These are phyloP conservation scores for Himalopsyche anomala DNA, from an alignment of 2,888 invertebrate species.

Conservation along the genomic window DNA sequence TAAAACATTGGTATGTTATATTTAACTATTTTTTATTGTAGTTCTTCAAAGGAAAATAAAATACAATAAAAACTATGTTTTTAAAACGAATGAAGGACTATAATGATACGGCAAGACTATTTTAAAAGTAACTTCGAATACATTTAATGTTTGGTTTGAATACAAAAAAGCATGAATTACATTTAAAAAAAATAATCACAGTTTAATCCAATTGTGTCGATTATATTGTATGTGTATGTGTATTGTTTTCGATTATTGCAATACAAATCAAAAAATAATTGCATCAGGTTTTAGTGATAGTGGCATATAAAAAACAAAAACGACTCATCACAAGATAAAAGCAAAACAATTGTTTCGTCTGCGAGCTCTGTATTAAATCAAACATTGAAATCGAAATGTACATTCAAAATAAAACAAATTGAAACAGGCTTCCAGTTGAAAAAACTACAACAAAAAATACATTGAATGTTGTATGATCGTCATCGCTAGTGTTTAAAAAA, in stretches of 20 bases:
- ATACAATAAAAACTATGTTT: too few species aligned
- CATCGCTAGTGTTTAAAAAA: too few species aligned
- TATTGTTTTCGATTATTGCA: background rate
- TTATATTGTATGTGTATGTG: background rate
- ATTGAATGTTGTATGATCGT: too few species aligned
- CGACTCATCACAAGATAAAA: conserved; percentile 30
- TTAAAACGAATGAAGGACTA: too few species aligned
- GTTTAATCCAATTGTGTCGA: background rate
- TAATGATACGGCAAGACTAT: too few species aligned
- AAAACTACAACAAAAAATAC: background rate
- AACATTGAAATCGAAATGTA: conserved; percentile 38
- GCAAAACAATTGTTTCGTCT: background rate
- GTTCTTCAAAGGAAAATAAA: too few species aligned
- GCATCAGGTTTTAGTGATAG: background rate
- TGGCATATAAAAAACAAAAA: background rate
- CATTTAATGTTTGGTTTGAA: too few species aligned
- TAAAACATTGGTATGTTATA: too few species aligned
- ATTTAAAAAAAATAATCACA: too few species aligned
- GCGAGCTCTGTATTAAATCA: conserved; percentile 29
- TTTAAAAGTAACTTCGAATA: too few species aligned
- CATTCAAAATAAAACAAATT: conserved; percentile 20
- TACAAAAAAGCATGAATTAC: too few species aligned
- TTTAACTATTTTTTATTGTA: too few species aligned
- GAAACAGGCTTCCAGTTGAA: background rate
- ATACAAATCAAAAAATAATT: conserved; percentile 6